Evolutionary conservation across 1,140 invertebrate species (phyloP), one percentile per base, ranked within the genome.

Genomic region (Pseudomyrmex cubaensis): DNA sequence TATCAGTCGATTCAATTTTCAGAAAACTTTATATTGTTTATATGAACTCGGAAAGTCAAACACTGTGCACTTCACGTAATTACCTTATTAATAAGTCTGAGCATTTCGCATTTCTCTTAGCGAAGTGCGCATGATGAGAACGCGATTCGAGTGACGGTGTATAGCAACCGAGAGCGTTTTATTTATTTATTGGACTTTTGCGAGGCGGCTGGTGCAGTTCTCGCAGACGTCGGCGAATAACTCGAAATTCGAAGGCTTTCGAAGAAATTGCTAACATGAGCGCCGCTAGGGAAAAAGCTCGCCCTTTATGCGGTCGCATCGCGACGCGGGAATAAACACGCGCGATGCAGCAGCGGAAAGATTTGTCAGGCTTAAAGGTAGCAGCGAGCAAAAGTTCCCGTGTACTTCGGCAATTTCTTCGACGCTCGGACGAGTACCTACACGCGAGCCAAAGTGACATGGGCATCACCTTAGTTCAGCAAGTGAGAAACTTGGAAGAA

Each of bases 241-340:
- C 83, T 86, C 85, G 82, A 91, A 85, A 80, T 87, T 90, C 86
- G 83, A 87, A 91, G 90, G 89, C 89, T 83, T 83, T 85, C 63
- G 50, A 73, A 48, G 73, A 90, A 90, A 91, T 90, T 91, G 89
- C 88, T 73, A 85, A 84, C 86, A 82, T 64, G 75, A 62, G 61
- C 9, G 56, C 17, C 54, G 46, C 64, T 64, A 22, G 80, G 77
- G 73, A 57, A 69, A 62, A 63, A 64, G 63, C 57, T 63, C 44
- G 52, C 57, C 0, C 48, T 84, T 73, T 74, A 77, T 82, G 80
- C 69, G 83, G 84, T 83, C 76, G 74, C 86, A 69, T 80, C 80
- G 82, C 85, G 87, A 87, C 85, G 85, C 83, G 82, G 64, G 86
- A 74, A 22, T 52, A 46, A 46, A 59, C 10, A 35, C 35, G 35